Percentiles rank a stretch among this genome's conserved stretches.
These are phyloP conservation scores for Drosophila subpulchrella DNA, from an alignment of 1,140 invertebrate species.

Conservation along the genomic window DNA sequence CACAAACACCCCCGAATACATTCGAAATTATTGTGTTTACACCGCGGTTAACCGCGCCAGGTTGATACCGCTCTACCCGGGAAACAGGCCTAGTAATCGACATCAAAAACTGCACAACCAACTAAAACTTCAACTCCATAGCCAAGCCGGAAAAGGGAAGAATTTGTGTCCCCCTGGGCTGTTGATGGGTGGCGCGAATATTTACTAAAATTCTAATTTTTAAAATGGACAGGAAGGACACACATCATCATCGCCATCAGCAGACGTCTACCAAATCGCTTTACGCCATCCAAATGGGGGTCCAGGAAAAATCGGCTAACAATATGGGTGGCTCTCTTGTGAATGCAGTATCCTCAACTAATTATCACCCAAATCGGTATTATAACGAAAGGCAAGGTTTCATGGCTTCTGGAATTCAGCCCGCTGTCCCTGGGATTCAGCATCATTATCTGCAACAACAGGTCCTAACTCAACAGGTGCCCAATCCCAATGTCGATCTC, in stretches of 20 bases:
- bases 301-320: background rate
- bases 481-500: background rate
- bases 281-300: background rate
- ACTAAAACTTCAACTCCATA: background rate
- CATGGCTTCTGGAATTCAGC: background rate
- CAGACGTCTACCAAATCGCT: constrained; percentile 9
- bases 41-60: constrained; percentile 28
- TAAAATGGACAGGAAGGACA: constrained; percentile 62
- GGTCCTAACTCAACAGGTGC: background rate
- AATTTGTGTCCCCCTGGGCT: constrained; percentile 12
- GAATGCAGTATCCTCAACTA: background rate
- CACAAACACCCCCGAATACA: constrained; percentile 45
- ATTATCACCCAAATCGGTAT: background rate
- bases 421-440: background rate
- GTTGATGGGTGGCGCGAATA: constrained; percentile 56
- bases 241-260: constrained; percentile 34
- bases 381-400: background rate
- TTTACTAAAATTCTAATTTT: constrained; percentile 46
- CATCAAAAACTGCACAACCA: background rate
- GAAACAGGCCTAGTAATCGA: background rate
- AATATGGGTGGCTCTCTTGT: background rate
- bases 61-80: constrained; percentile 1
- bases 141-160: background rate
- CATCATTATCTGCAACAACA: constrained; percentile 1
- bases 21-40: constrained; percentile 75